Evolutionary conservation across 1,140 invertebrate species (phyloP), one percentile per base, ranked within the genome.

Genomic region (Delia radicum): DNA sequence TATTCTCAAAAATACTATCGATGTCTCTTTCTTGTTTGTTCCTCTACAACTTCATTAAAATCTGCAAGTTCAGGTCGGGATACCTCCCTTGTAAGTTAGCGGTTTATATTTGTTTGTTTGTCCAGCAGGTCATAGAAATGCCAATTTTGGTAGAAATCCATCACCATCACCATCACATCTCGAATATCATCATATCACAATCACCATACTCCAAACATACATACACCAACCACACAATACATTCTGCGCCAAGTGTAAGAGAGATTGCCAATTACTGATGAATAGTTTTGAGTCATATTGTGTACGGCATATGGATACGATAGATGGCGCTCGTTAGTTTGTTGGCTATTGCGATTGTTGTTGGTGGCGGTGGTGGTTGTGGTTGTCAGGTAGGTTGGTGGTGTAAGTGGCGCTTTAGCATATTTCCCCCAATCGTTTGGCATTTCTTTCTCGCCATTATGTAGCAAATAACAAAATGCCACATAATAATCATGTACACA

Each of bases 251-350:
- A 67, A 29, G 29, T 33, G n/a, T 27, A n/a, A 69, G n/a, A 37
- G 65, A 69, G 29, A 55, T 37, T 69, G 31, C 65, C 65, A 69
- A 69, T 69, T 69, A 69, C 65, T 69, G 65, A 69, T 69, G 65
- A 69, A 69, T 69, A 67, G 65, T 24, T 33, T 28, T 69, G 37
- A 69, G 24, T 63, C 26, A 63, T 55, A 18, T 33, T 33, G 65
- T 69, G 29, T 7, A n/a, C 37, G 65, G 29, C 65, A n/a, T 24
- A 26, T 69, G 65, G 29, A n/a, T n/a, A n/a, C 15, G 13, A 6
- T 67, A 28, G 29, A 67, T 67, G 63, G 63, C 65, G 65, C 65
- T 69, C 65, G 65, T 69, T 69, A 69, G 48, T 55, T 21, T 55
- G 48, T 7, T 55, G 18, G n/a, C 4, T 21, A 21, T 18, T 6